Conservation (phyloP, 2,888 invertebrate species). For the Periphyllus acericola region DNA sequence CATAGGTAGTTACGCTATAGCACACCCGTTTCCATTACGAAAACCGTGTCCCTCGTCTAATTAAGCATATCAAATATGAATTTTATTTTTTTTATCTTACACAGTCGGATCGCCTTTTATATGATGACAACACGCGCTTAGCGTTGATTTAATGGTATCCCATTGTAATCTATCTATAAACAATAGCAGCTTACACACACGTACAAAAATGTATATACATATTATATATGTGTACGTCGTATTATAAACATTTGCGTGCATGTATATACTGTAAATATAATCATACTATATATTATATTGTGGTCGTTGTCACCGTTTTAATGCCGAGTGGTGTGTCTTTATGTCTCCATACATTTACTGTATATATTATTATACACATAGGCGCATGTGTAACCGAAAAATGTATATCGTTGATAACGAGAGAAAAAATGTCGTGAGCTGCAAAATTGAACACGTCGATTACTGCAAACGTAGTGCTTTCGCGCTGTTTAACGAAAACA, state of each 20-base stretch:
- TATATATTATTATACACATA: background rate
- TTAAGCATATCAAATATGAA: background rate
- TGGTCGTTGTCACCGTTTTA: constrained; percentile 1
- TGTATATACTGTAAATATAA: constrained; percentile 6
- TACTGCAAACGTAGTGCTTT: background rate
- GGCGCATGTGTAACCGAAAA: background rate
- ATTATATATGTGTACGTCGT: too few relatives aligned
- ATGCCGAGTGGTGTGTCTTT: constrained; percentile 4
- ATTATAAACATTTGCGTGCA: too few relatives aligned
- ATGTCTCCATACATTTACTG: background rate
- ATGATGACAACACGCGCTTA: background rate
- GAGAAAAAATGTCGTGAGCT: background rate
- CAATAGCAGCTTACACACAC: constrained; percentile 1
- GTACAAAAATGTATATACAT: background rate
- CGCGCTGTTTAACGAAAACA: constrained; percentile 6
- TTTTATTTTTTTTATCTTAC: background rate
- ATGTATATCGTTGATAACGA: background rate
- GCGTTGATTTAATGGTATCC: background rate
- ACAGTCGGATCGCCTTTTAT: background rate
- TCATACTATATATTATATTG: background rate
- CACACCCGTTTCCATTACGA: background rate
- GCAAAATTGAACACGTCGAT: background rate
- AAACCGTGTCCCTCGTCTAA: background rate
- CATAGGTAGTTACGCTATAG: background rate
- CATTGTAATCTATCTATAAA: constrained; percentile 35